Base-by-base conservation (phyloP, 2,888 invertebrate genomes). In the Lycaena phlaeas region DNA sequence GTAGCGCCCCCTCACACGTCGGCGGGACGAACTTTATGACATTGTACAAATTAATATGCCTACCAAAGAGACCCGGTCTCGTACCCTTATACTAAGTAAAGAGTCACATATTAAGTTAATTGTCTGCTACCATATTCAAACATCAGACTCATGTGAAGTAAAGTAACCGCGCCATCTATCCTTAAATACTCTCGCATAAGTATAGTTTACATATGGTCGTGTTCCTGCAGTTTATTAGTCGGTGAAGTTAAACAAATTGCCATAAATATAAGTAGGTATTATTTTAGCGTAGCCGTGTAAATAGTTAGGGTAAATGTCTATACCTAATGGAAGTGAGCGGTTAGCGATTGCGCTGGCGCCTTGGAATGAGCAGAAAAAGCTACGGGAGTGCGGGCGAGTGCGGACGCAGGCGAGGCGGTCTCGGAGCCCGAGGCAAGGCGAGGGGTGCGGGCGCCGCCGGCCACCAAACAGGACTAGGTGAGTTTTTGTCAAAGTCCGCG, bases 31-130 rank as follows among this genome's bases (percentile, higher is more conserved):
- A 78, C 79, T 77, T 67, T 76, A 65, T 68, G 69, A 75, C 77
- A 74, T 85, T 85, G 85, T 85, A 85, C 85, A 85, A 85, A 85
- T 79, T 68, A 70, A 71, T 77, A 85, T 78, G 78, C 81, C 85
- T 85, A 85, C 85, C 85, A 85, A 85, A 85, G 85, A 85, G 85
- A 85, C 85, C 69, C 84, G 85, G 85, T 85, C 85, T 85, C 85
- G 79, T 85, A 85, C 82, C 76, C 74, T 75, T 79, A 79, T 77
- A 75, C 72, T 82, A 82, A 82, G 81, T 79, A 73, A 68, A 73
- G 72, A 75, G 74, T 77, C 71, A 73, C 78, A 78, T 77, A 73
- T 78, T 77, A 71, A 65, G 75, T 66, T 70, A 71, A 74, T 70
- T 65, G 70, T 63, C 71, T 61, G 68, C 68, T 72, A 67, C 59